Percentiles rank a stretch among this genome's conserved stretches.
These are phyloP conservation scores for Hylaeus anthracinus DNA, from an alignment of 1,140 invertebrate genomes.

Conservation along the genomic window DNA sequence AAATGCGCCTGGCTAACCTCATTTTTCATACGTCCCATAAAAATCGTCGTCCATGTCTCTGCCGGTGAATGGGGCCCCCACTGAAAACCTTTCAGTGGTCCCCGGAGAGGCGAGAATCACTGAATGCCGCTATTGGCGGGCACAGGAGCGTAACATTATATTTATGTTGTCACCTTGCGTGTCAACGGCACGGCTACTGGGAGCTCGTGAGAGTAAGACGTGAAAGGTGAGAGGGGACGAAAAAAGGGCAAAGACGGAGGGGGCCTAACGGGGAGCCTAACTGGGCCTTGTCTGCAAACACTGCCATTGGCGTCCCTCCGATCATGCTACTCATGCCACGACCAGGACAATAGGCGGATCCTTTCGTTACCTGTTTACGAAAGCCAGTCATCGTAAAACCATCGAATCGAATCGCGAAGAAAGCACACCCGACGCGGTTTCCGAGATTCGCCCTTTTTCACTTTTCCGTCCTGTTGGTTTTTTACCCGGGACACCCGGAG, in stretches of 20 bases:
- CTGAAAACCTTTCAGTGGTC: slow-evolving; percentile 44
- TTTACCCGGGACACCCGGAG: background rate
- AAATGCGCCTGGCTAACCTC: slow-evolving; percentile 68
- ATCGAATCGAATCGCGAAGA: slow-evolving; percentile 74
- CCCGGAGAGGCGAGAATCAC: slow-evolving; percentile 15
- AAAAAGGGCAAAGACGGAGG: slow-evolving; percentile 23
- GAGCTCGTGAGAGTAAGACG: slow-evolving; percentile 53
- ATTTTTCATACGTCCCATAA: slow-evolving; percentile 75
- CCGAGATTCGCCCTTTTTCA: too few relatives aligned
- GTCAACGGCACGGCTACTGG: slow-evolving; percentile 69
- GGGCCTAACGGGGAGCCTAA: slow-evolving; percentile 60
- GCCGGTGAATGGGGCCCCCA: slow-evolving; percentile 54
- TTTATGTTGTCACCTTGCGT: slow-evolving; percentile 80
- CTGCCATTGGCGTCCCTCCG: slow-evolving; percentile 54
- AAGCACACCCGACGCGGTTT: slow-evolving; percentile 40
- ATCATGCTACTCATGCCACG: slow-evolving; percentile 68
- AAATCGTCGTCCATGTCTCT: slow-evolving; percentile 62
- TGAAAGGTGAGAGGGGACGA: slow-evolving; percentile 40
- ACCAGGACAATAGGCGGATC: slow-evolving; percentile 57
- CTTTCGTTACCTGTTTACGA: slow-evolving; percentile 54
- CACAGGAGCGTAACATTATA: slow-evolving; percentile 80
- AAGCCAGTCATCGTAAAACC: slow-evolving; percentile 70
- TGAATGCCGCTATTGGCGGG: slow-evolving; percentile 69
- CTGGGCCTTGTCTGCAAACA: slow-evolving; percentile 75
- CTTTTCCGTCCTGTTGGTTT: background rate